phyloP scores from a whole-genome alignment of 1,140 invertebrate genomes.

The Pseudoatta argentina region DNA sequence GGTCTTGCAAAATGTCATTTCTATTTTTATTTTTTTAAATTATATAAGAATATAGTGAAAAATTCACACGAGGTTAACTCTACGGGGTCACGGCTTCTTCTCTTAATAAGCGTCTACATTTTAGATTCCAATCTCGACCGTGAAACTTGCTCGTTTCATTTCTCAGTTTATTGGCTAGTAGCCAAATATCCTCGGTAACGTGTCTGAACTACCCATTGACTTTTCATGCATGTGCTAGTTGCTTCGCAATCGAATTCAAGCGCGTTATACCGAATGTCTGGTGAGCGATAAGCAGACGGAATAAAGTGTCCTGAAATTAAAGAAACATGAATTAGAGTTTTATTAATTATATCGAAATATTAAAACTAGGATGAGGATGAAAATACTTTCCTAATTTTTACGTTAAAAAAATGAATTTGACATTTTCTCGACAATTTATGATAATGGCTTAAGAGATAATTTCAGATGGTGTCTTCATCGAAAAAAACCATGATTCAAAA shows the following conservation, averaged over 20 bases:
- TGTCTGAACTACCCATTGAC: constrained; percentile 37
- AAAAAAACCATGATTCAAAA: neutral
- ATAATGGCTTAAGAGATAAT: neutral
- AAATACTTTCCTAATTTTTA: neutral
- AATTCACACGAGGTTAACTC: constrained; percentile 13
- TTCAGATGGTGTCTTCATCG: neutral
- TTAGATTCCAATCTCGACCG: constrained; percentile 67
- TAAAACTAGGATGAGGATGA: neutral
- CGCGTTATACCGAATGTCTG: constrained; percentile 22
- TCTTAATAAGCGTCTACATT: neutral
- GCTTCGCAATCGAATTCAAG: constrained; percentile 50
- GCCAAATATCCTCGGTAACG: constrained; percentile 67
- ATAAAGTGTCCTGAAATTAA: neutral
- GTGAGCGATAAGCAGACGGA: neutral
- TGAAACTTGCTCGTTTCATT: constrained; percentile 71
- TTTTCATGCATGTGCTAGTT: constrained; percentile 26
- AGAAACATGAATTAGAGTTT: constrained; percentile 1
- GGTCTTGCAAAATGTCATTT: neutral
- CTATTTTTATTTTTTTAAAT: neutral
- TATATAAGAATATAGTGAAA: neutral
- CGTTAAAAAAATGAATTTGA: neutral
- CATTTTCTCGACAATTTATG: neutral
- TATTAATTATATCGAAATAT: neutral
- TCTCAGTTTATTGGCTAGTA: constrained; percentile 55
- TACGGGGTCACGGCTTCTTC: constrained; percentile 3